Evolutionary conservation across 2,888 invertebrate species (phyloP).

Genomic region (Luperina nickerlii): DNA sequence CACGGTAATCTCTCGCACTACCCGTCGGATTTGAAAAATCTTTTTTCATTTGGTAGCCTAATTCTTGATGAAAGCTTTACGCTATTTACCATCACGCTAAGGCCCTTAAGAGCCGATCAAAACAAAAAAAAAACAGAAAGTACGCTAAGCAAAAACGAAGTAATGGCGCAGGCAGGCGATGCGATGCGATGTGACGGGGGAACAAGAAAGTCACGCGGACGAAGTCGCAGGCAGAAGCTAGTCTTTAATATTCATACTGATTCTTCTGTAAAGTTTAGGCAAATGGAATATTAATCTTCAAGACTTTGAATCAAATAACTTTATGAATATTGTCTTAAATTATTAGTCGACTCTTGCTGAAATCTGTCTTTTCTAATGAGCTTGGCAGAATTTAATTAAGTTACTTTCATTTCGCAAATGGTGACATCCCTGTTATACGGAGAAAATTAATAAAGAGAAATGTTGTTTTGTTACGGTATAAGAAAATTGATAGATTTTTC

Average conservation of each 20-base stretch:
- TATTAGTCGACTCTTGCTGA: conserved; percentile 54
- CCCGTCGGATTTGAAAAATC: too few species aligned
- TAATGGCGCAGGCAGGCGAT: too few species aligned
- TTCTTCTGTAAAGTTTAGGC: conserved; percentile 19
- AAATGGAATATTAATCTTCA: conserved; percentile 60
- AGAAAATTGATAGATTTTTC: background rate
- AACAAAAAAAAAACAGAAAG: too few species aligned
- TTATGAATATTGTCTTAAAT: conserved; percentile 57
- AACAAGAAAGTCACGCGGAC: background rate
- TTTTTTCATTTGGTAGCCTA: too few species aligned
- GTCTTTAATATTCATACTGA: conserved; percentile 35
- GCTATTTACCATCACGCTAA: too few species aligned
- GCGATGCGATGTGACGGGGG: background rate
- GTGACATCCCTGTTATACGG: conserved; percentile 14
- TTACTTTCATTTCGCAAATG: conserved; percentile 38
- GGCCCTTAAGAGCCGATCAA: too few species aligned
- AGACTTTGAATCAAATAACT: conserved; percentile 57
- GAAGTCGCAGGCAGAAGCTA: too few species aligned
- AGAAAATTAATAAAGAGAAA: conserved; percentile 17
- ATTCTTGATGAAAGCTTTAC: too few species aligned
- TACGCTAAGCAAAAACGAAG: too few species aligned
- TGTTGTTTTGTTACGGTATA: background rate
- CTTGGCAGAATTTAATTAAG: conserved; percentile 51
- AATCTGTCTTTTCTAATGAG: conserved; percentile 77
- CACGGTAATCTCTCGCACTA: too few species aligned